phyloP scores from a whole-genome alignment of 2,113 vertebrate species.

The Mesembrinibis cayennensis region DNA sequence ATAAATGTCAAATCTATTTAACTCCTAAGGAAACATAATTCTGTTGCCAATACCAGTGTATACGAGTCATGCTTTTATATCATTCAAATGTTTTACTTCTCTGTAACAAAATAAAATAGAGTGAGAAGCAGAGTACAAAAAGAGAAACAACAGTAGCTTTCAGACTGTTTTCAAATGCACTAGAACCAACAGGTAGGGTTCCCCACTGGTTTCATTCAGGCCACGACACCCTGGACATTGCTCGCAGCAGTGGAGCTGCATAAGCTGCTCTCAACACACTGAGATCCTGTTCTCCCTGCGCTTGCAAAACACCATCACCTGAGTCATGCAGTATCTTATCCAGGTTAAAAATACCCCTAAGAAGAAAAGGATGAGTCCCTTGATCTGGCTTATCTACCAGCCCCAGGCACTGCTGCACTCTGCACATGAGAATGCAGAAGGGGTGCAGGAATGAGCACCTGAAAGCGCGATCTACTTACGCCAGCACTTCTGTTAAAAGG shows the following conservation, averaged over 20 bases:
- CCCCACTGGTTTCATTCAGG: background rate
- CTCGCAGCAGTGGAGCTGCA: background rate
- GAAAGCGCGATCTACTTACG: background rate
- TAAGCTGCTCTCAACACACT: background rate
- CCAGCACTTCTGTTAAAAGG: background rate
- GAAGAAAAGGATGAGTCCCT: conserved; percentile 32
- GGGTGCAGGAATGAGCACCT: background rate
- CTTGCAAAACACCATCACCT: background rate
- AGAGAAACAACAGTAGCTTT: background rate
- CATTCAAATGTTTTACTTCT: background rate
- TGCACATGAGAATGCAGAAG: background rate
- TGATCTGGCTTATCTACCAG: conserved; percentile 24
- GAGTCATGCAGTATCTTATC: background rate
- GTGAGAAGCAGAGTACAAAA: background rate
- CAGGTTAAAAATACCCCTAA: conserved; percentile 46
- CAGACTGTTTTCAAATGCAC: background rate
- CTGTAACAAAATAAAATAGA: background rate
- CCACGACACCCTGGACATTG: background rate
- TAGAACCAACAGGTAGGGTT: background rate
- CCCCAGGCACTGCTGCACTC: background rate
- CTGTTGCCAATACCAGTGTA: background rate
- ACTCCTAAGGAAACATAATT: background rate
- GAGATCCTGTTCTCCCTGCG: background rate
- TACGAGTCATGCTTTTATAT: background rate
- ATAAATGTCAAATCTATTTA: background rate